Evolutionary conservation across 2,888 invertebrate genomes (phyloP), one percentile per base, ranked within the genome.

Genomic region (Clanis bilineata): DNA sequence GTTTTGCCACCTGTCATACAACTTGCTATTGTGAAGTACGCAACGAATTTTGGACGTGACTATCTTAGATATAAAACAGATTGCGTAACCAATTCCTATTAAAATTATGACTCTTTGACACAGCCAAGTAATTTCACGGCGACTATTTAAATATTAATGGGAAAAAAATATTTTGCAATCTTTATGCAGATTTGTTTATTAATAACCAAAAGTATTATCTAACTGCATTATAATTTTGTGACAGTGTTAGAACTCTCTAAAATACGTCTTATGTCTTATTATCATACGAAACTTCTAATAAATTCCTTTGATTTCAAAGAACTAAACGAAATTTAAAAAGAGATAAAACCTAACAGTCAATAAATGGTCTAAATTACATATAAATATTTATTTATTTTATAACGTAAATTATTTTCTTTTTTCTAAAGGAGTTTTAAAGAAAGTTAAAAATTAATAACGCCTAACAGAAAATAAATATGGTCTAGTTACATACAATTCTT

Each of bases 11-110:
- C 51, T 51, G 51, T 18, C 51, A 51, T 15, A 9, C 28, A 18
- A 18, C 32, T 32, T 15, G 28, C 32, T 51, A 51, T 51, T 51
- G 51, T 51, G 51, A 15, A 51, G 28, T 47, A 47, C 25, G 15
- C 18, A 51, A 18, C 28, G 15, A 51, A 51, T 51, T 32, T 18
- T 10, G 10, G 18, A 51, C 18, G 28, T 51, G 51, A 32, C 32
- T 51, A 51, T 51, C 32, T 32, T 28, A 51, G 15, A 51, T 32
- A 32, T 51, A 18, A 32, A 51, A 28, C 32, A 10, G 51, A 32
- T 51, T 51, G 51, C 51, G 32, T 51, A 51, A 51, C 51, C 18
- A 51, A 32, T 51, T 51, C 18, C 51, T 32, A 51, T 32, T 51
- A 18, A 15, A 41, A 18, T 41, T 18, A 41, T 51, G 32, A 18